A percentile compares a stretch with the other conserved stretches of the same genome.
Evolutionary conservation across 2,113 vertebrate genomes (phyloP).

Genomic region (Hyperoodon ampullatus): DNA sequence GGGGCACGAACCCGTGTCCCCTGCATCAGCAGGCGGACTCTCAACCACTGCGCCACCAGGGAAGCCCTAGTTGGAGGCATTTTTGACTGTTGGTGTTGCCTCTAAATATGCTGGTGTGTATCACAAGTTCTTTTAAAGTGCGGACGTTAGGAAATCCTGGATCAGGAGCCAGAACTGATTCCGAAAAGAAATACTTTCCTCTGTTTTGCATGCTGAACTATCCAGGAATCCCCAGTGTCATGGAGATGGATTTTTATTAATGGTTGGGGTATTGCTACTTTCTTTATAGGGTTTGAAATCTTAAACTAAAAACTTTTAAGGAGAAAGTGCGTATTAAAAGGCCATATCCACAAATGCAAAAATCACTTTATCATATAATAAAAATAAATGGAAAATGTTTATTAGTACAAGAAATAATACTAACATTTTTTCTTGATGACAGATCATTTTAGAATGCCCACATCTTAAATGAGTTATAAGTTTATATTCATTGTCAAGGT

Average conservation of each 20-base stretch:
- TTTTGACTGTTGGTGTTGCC: not conserved
- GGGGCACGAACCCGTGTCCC: too few species aligned
- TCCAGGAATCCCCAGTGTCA: not conserved
- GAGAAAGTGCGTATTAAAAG: not conserved
- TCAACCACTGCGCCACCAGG: too few species aligned
- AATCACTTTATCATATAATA: not conserved
- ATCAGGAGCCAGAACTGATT: not conserved
- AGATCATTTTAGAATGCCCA: not conserved
- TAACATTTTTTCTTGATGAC: not conserved
- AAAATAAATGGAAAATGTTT: constrained; percentile 7
- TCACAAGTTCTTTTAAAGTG: not conserved
- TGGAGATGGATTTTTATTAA: not conserved
- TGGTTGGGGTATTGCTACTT: not conserved
- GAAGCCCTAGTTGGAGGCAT: not conserved
- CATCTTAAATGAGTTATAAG: not conserved
- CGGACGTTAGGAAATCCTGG: not conserved
- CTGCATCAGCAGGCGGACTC: too few species aligned
- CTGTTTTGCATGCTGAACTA: not conserved
- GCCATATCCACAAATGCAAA: not conserved
- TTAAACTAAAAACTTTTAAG: not conserved
- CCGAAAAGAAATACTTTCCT: not conserved
- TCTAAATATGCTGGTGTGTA: not conserved
- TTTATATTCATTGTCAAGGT: not conserved
- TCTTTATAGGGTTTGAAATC: not conserved
- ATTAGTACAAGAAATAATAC: not conserved